Base-by-base conservation (phyloP, 2,888 invertebrate species). In the Drosophila phalerata region DNA sequence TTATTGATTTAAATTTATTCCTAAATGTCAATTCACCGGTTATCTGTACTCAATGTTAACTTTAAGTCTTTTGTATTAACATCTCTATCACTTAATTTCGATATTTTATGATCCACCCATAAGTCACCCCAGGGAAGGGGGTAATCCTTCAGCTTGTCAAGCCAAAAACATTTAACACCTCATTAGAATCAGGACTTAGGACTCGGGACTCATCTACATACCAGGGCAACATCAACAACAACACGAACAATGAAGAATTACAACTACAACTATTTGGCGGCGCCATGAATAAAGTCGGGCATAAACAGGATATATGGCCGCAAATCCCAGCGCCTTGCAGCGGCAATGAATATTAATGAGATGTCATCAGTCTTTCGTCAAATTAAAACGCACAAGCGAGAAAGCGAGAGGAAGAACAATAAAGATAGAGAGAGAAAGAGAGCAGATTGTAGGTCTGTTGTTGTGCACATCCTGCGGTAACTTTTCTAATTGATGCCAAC, bases 341-440 rank as follows among this genome's bases (percentile, higher is more conserved):
- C 85, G 88, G 79, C 91, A 91, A 91, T 92, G 92, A 92, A 92
- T 92, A 92, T 92, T 92, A 92, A 92, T 92, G 92, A 90, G 90
- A 89, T 90, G 90, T 92, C 92, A 92, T 92, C 92, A 91, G 82
- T 91, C 91, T 90, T 90, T 91, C 90, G 88, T 91, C 91, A 91
- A 91, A 91, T 91, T 91, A 91, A 90, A 86, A 69, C 85, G 73
- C 85, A 84, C 85, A 88, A 19, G 32, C 34, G 69, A 70, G 78
- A 80, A 77, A 17, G 73, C 79, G 73, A 85, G 69, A 61, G 52
- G 37, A 34, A 43, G 15, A 19, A 17, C 6, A 48, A 48, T 15
- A 60, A 52, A 53, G 15, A 10, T 9, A 43, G 60, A 48, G 34
- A 43, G 25, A 37, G 19, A 42, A 61, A 19, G 62, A 25, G 15